Evolutionary conservation across 1,140 invertebrate genomes (phyloP), one percentile per base, ranked within the genome.

Genomic region (Danaus melanippus): DNA sequence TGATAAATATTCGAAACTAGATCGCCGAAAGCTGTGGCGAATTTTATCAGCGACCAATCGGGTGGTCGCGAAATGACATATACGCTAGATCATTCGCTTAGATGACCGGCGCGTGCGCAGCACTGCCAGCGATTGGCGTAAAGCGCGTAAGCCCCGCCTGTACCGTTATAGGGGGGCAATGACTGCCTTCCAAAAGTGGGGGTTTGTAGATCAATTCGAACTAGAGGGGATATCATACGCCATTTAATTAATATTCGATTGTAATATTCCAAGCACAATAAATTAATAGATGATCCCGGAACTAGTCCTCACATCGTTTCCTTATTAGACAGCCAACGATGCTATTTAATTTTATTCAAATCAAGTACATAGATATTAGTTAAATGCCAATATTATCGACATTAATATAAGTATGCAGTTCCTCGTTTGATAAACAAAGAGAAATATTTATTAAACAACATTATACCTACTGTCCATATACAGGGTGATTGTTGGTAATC

Each of bases 21-120:
- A 81, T 75, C 80, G 69, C 53, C 56, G 60, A 65, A 58, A 56
- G 59, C 65, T 64, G 58, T 58, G 67, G 69, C 69, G 71, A 69
- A 68, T 63, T 68, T 74, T 71, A 76, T 76, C 72, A 64, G 56
- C 60, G 66, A 70, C 80, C 83, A 86, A 86, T 86, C 72, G 59
- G 69, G 62, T 60, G 74, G 64, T 72, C 68, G 80, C 80, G 60
- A 79, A 82, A 76, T 84, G 82, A 85, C 82, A 81, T 66, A 73
- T 63, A 54, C 64, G 76, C 79, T 85, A 84, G 82, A 81, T 85
- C 71, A 79, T 78, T 80, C 76, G 77, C 66, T 81, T 82, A 81
- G 76, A 78, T 78, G 58, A 76, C 64, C 68, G 66, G 61, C 66
- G 78, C 64, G 65, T 59, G 72, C 64, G 67, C 71, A 55, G 58